These are phyloP conservation scores for Lepisosteus oculatus DNA, from an alignment of 2,113 vertebrate genomes.

Conservation along the genomic window DNA sequence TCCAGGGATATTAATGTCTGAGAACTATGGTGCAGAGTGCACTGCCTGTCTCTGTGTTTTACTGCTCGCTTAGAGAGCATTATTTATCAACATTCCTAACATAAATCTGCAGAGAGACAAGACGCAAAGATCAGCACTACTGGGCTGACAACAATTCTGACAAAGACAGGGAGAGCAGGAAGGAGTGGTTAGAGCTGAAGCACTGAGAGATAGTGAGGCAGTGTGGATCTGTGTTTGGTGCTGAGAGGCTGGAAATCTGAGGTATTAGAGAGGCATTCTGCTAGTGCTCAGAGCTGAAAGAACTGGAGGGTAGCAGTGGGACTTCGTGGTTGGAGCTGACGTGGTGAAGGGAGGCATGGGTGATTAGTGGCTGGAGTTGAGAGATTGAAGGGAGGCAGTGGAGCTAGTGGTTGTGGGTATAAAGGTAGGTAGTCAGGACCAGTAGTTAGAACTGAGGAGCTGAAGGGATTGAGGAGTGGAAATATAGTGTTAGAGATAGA, in stretches of 20 bases:
- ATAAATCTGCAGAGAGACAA: conserved; percentile 29
- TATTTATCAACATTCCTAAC: conserved; percentile 44
- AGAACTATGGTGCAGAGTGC: conserved; percentile 17
- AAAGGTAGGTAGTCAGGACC: not conserved
- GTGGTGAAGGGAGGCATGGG: too few species aligned
- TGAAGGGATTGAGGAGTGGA: not conserved
- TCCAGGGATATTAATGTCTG: conserved; percentile 38
- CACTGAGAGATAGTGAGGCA: conserved; percentile 1
- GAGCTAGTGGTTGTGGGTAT: too few species aligned
- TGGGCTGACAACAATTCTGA: conserved; percentile 23
- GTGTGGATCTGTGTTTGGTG: not conserved
- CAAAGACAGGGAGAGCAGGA: not conserved
- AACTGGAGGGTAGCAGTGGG: too few species aligned
- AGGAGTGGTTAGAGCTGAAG: not conserved
- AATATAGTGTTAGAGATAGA: not conserved
- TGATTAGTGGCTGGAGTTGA: too few species aligned
- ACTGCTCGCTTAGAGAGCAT: conserved; percentile 26
- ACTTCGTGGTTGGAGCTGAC: too few species aligned
- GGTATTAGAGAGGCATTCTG: too few species aligned
- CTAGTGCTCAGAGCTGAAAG: too few species aligned
- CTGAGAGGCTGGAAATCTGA: not conserved
- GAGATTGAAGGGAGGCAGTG: too few species aligned
- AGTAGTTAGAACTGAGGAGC: not conserved
- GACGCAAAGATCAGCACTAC: conserved; percentile 37
- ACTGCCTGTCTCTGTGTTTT: conserved; percentile 28